Percentiles rank a stretch among this genome's conserved stretches.
Conservation (phyloP, 2,113 vertebrate genomes). For the Felis chaus region DNA sequence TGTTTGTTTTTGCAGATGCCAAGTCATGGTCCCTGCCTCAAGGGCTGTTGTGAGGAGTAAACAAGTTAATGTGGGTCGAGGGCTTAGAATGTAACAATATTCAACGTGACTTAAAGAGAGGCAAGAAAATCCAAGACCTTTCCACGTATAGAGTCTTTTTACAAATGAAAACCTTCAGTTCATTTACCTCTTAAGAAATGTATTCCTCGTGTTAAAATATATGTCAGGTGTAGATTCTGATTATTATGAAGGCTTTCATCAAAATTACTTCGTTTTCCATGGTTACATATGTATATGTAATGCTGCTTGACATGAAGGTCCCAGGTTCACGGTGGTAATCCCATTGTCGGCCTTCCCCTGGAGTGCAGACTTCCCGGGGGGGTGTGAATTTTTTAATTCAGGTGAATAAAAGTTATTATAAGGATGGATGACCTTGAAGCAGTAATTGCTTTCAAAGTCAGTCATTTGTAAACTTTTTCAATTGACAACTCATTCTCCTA, state of each 20-base stretch:
- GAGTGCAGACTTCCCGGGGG: not conserved
- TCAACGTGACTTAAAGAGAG: not conserved
- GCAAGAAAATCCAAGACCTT: not conserved
- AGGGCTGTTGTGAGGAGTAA: not conserved
- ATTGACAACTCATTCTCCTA: not conserved
- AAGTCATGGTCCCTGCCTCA: not conserved
- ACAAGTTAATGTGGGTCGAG: not conserved
- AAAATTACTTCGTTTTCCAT: not conserved
- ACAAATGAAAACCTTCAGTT: not conserved
- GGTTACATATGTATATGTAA: not conserved
- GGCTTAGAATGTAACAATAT: not conserved
- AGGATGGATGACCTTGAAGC: not conserved
- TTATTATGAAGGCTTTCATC: not conserved
- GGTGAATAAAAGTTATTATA: not conserved
- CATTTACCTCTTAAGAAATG: not conserved
- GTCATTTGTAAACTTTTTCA: not conserved
- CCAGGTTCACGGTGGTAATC: not conserved
- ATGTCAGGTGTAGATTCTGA: not conserved
- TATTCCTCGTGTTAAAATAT: not conserved
- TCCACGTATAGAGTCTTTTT: not conserved
- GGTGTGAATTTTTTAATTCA: not conserved
- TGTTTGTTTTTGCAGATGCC: not conserved
- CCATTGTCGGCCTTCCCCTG: not conserved
- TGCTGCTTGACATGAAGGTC: not conserved
- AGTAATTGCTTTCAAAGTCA: not conserved